A percentile compares a stretch with the other conserved stretches of the same genome.
Conservation (phyloP, 2,888 invertebrate genomes). For the Lasioglossum vierecki region DNA sequence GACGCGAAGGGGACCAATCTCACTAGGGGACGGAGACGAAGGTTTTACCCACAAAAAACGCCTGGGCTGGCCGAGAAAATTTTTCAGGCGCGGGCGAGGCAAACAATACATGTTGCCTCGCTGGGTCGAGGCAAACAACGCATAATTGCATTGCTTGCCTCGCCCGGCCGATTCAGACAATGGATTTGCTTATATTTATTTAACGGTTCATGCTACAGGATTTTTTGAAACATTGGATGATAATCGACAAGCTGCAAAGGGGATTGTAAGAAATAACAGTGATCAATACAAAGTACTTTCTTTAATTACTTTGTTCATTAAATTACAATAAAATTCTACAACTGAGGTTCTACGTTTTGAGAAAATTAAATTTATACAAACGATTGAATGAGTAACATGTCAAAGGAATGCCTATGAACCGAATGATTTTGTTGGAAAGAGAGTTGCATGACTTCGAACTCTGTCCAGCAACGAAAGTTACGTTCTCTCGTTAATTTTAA, state of each 20-base stretch:
- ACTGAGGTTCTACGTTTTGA: constrained; percentile 12
- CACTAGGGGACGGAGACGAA: too few species aligned
- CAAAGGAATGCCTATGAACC: neutral
- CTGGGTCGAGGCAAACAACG: too few species aligned
- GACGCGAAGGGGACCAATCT: too few species aligned
- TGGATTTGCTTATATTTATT: too few species aligned
- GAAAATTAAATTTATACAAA: constrained; percentile 1
- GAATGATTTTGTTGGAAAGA: neutral
- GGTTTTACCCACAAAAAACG: too few species aligned
- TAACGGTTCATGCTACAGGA: too few species aligned
- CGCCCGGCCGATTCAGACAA: too few species aligned
- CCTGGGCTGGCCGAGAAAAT: too few species aligned
- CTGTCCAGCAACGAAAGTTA: neutral
- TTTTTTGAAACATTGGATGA: too few species aligned
- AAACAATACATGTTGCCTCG: too few species aligned
- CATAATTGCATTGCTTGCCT: too few species aligned
- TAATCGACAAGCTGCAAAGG: neutral
- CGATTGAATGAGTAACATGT: neutral
- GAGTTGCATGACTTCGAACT: neutral
- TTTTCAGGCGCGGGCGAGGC: too few species aligned
- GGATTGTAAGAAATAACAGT: neutral
- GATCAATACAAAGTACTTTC: constrained; percentile 50
- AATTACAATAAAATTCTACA: constrained; percentile 39
- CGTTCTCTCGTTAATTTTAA: neutral
- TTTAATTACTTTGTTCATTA: constrained; percentile 46